Percentiles rank a stretch among this genome's conserved stretches.
Conservation (phyloP, 2,113 vertebrate species). For the Anseranas semipalmata region DNA sequence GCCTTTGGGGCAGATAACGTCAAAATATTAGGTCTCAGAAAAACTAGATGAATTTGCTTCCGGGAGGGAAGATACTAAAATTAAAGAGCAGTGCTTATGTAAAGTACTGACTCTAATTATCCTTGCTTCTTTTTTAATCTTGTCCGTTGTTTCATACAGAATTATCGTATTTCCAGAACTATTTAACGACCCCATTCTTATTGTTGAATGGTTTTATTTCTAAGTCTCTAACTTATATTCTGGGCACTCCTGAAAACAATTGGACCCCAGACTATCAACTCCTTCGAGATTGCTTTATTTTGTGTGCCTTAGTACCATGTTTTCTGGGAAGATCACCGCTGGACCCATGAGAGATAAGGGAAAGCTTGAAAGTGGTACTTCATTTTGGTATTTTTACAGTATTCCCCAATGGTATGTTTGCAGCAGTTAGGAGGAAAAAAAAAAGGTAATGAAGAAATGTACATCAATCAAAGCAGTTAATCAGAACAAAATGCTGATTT, state of each 20-base stretch:
- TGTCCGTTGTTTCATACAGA: slow-evolving; percentile 2
- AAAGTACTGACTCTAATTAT: not conserved
- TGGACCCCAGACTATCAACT: slow-evolving; percentile 63
- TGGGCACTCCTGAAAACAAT: slow-evolving; percentile 72
- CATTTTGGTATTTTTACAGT: not conserved
- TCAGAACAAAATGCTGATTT: slow-evolving; percentile 51
- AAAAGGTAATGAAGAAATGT: not conserved
- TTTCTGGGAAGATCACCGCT: slow-evolving; percentile 50
- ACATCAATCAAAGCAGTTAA: slow-evolving; percentile 1
- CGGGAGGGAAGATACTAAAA: not conserved
- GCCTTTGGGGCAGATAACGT: not conserved
- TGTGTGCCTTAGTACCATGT: slow-evolving; percentile 66
- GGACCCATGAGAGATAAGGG: accelerated
- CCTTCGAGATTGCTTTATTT: slow-evolving; percentile 76
- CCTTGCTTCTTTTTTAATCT: not conserved
- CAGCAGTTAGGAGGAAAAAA: not conserved
- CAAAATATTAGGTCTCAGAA: not conserved
- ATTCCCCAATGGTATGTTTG: not conserved
- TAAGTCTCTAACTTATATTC: slow-evolving; percentile 21
- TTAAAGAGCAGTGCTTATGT: slow-evolving; percentile 3
- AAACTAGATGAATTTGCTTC: not conserved
- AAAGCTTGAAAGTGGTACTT: not conserved
- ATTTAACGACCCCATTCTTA: not conserved
- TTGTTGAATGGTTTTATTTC: not conserved
- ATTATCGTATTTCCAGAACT: not conserved